These are phyloP conservation scores for Pygoscelis adeliae DNA, from an alignment of 2,113 vertebrate species.

Conservation along the genomic window DNA sequence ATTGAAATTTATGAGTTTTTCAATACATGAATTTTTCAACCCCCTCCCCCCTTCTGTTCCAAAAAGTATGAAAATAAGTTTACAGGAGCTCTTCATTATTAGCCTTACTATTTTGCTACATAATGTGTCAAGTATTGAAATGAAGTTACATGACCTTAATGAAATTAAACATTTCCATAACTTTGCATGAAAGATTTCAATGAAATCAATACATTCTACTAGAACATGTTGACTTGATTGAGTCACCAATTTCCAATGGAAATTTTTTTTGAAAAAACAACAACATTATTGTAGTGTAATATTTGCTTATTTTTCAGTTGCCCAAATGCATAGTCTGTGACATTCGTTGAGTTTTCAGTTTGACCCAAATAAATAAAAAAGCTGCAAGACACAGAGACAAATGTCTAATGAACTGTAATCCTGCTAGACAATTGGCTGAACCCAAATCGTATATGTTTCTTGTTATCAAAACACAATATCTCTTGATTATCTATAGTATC, in stretches of 20 bases:
- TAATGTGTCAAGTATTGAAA: not conserved
- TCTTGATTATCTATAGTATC: slow-evolving; percentile 27
- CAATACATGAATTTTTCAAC: not conserved
- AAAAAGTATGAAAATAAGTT: not conserved
- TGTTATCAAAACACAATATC: slow-evolving; percentile 9
- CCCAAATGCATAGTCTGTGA: not conserved
- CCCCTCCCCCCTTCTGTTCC: not conserved
- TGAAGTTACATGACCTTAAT: not conserved
- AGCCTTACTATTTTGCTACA: not conserved
- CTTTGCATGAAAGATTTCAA: not conserved
- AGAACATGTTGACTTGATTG: not conserved
- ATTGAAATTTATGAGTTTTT: not conserved
- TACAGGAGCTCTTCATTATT: not conserved
- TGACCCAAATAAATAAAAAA: not conserved
- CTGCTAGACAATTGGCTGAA: not conserved
- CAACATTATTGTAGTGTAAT: not conserved
- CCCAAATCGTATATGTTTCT: not conserved
- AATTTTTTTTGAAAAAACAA: not conserved
- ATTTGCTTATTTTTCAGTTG: not conserved
- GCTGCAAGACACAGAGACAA: not conserved
- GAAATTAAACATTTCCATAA: not conserved
- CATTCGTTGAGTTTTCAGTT: not conserved
- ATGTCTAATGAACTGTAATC: not conserved
- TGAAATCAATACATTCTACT: not conserved
- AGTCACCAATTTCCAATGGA: not conserved